Evolutionary conservation across 2,113 vertebrate species (phyloP), one percentile per base, ranked within the genome.

Genomic region (Dissostichus mawsoni): DNA sequence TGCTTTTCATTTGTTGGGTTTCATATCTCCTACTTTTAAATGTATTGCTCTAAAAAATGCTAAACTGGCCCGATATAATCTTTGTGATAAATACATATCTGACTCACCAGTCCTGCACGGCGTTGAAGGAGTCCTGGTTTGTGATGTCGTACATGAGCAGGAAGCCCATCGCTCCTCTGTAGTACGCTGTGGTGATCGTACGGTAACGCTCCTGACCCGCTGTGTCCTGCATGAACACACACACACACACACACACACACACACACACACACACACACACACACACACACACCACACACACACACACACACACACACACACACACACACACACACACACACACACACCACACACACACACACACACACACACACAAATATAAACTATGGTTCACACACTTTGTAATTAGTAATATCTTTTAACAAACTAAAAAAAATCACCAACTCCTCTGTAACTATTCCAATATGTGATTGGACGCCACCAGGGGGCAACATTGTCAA

Each of bases 151-250:
- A 97, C 95, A 96, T 96, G 20, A 97, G 94, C 87, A 97, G 92
- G 89, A 97, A 97, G 69, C 96, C 96, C 96, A 96, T 96, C 58
- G 96, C 96, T 51, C 96, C 96, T 83, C 96, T 90, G 93, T 97
- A 97, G 79, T 97, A 96, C 9, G 96, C 96, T 12, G 96, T 97
- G 74, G 96, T 96, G 89, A 97, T 97, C 71, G 96, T 97, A 1
- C 96, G 91, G 75, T 97, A 97, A 7, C 96, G 94, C 86, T 97
- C 96, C 56, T 96, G 96, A 2, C 96, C 96, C 0, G 96, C 96
- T 13, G 96, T 97, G 72, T 97, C 96, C 96, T 97, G 88, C 16
- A 84, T 25, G 78, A 4, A 72, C 23, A 81, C 17, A 87, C 23
- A 64, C 18, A 68, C 5, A 71, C 9, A 67, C 8, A 25, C 2